Percentiles rank a stretch among this genome's conserved stretches.
phyloP scores from a whole-genome alignment of 2,797 vertebrate species.

The Enteromius trimaculatus region DNA sequence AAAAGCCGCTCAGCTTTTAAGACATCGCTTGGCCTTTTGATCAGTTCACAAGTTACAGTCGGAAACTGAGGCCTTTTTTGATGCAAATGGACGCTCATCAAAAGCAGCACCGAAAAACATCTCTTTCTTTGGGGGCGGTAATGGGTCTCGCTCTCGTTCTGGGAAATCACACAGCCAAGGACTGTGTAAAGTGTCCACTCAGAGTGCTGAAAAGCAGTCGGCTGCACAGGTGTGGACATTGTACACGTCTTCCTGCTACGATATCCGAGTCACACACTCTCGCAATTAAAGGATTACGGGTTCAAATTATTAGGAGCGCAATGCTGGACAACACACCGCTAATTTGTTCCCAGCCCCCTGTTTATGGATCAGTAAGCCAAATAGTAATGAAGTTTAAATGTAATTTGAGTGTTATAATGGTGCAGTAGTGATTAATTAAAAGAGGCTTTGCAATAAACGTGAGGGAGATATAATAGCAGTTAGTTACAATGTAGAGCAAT shows the following conservation, averaged over 20 bases:
- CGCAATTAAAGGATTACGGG: slow-evolving; percentile 77
- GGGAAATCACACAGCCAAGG: slow-evolving; percentile 77
- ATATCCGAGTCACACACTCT: slow-evolving; percentile 71
- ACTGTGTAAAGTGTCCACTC: slow-evolving; percentile 73
- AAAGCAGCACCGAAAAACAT: slow-evolving; percentile 77
- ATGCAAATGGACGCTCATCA: slow-evolving; percentile 83
- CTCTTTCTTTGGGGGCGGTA: slow-evolving; percentile 77
- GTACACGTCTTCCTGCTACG: slow-evolving; percentile 68
- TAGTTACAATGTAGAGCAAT: slow-evolving; percentile 28
- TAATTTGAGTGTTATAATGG: slow-evolving; percentile 50
- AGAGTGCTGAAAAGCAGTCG: slow-evolving; percentile 71
- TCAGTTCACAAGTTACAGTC: slow-evolving; percentile 88
- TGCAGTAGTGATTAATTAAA: slow-evolving; percentile 42
- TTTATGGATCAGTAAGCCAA: slow-evolving; percentile 50
- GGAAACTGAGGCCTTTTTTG: slow-evolving; percentile 74
- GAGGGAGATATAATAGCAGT: slow-evolving; percentile 26
- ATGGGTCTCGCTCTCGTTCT: slow-evolving; percentile 76
- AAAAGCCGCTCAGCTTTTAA: slow-evolving; percentile 76
- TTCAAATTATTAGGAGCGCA: slow-evolving; percentile 71
- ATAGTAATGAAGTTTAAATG: slow-evolving; percentile 46
- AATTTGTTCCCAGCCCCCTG: slow-evolving; percentile 40
- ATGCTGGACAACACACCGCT: slow-evolving; percentile 69
- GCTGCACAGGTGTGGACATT: slow-evolving; percentile 75
- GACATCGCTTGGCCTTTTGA: slow-evolving; percentile 79
- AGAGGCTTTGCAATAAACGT: slow-evolving; percentile 36